Percentiles rank a stretch among this genome's conserved stretches.
These are phyloP conservation scores for Sternotherus odoratus DNA, from an alignment of 2,797 vertebrate genomes.

Conservation along the genomic window DNA sequence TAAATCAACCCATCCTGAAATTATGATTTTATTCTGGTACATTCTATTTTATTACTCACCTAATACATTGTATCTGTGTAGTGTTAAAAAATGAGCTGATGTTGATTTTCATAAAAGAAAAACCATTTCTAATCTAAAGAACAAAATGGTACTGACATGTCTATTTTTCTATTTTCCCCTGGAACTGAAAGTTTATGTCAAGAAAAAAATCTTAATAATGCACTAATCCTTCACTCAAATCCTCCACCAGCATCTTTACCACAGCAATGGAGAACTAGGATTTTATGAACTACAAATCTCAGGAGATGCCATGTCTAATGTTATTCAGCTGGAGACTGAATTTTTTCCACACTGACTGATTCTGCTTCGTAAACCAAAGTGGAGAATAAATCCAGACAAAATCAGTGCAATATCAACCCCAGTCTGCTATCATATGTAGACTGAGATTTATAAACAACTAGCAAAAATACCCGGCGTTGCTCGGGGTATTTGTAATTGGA, in stretches of 20 bases:
- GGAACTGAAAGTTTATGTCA: background rate
- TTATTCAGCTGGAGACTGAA: background rate
- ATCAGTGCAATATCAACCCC: background rate
- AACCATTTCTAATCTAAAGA: background rate
- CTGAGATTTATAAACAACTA: background rate
- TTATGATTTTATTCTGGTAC: background rate
- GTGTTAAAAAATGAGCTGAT: background rate
- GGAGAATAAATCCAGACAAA: background rate
- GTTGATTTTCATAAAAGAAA: background rate
- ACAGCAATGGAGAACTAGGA: background rate
- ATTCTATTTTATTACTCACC: background rate
- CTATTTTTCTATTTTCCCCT: rapidly evolving
- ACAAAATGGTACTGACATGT: background rate
- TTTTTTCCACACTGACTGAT: background rate
- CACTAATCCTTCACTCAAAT: background rate
- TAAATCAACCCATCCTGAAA: background rate
- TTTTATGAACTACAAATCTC: background rate
- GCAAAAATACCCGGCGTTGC: too few species aligned
- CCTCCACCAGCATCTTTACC: background rate
- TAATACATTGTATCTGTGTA: background rate
- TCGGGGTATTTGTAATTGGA: too few species aligned
- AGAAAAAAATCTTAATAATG: rapidly evolving
- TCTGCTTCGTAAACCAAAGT: slow-evolving; percentile 10
- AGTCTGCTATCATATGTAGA: background rate
- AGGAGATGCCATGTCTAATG: background rate